Evolutionary conservation across 1,140 invertebrate species (phyloP).

Genomic region (Mycetomoellerius zeteki): DNA sequence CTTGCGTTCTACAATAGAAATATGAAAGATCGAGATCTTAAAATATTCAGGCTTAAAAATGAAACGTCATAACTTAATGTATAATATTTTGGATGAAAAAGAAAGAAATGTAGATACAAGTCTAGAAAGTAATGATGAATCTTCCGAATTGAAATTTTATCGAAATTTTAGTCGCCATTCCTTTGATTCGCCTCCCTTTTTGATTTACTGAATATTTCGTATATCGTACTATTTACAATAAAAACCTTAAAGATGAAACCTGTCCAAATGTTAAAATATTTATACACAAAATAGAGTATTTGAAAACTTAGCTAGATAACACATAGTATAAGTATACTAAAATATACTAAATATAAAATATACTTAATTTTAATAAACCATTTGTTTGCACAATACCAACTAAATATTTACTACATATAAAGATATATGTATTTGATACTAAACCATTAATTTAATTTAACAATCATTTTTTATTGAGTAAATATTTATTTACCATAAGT

Average conservation of each 20-base stretch:
- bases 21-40: neutral
- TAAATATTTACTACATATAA: no score
- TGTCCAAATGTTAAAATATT: neutral
- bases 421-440: no score
- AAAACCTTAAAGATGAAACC: neutral
- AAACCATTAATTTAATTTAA: no score
- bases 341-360: no score
- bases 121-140: constrained; percentile 7
- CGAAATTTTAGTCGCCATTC: constrained; percentile 45
- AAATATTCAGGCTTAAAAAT: neutral
- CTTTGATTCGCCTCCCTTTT: neutral
- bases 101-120: neutral
- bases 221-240: neutral
- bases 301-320: no score
- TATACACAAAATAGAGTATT: neutral
- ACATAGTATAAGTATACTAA: no score
- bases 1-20: neutral
- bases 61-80: neutral
- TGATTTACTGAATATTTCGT: neutral
- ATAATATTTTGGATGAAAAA: neutral
- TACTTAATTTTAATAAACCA: no score
- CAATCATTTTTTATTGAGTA: no score
- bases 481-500: no score
- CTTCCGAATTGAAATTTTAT: constrained; percentile 55
- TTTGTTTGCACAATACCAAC: no score